Percentiles rank a stretch among this genome's conserved stretches.
phyloP scores from a whole-genome alignment of 2,888 invertebrate genomes.

The Copidosoma aretas region DNA sequence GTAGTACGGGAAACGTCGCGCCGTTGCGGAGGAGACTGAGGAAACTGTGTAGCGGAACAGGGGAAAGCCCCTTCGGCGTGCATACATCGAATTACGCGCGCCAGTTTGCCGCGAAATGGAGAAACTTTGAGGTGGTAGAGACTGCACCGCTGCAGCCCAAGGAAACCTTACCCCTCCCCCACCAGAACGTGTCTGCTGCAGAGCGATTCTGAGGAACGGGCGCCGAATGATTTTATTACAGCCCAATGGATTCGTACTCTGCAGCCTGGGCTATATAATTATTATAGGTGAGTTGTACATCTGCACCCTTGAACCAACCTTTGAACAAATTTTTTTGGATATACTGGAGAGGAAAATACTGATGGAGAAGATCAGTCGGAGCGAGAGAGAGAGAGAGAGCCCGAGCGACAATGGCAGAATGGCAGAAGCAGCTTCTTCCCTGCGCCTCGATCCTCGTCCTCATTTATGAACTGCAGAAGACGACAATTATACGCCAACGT shows the following conservation, averaged over 20 bases:
- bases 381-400: not conserved
- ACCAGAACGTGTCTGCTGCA: not conserved
- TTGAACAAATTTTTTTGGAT: too few species aligned
- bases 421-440: not conserved
- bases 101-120: conserved; percentile 57
- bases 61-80: conserved; percentile 26
- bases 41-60: not conserved
- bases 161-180: too few species aligned
- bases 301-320: too few species aligned
- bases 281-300: too few species aligned
- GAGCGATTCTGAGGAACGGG: conserved; percentile 13
- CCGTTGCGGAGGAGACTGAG: too few species aligned
- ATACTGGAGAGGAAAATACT: too few species aligned
- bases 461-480: not conserved
- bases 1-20: not conserved
- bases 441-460: not conserved
- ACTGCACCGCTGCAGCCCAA: too few species aligned
- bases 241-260: conserved; percentile 27
- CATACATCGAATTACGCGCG: conserved; percentile 55
- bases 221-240: conserved; percentile 43
- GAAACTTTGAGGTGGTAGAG: conserved; percentile 45
- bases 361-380: not conserved
- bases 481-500: conserved; percentile 24
- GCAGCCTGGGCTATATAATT: too few species aligned
- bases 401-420: conserved; percentile 14